Base-by-base conservation (phyloP, 2,888 invertebrate species). In the Shargacucullia verbasci region DNA sequence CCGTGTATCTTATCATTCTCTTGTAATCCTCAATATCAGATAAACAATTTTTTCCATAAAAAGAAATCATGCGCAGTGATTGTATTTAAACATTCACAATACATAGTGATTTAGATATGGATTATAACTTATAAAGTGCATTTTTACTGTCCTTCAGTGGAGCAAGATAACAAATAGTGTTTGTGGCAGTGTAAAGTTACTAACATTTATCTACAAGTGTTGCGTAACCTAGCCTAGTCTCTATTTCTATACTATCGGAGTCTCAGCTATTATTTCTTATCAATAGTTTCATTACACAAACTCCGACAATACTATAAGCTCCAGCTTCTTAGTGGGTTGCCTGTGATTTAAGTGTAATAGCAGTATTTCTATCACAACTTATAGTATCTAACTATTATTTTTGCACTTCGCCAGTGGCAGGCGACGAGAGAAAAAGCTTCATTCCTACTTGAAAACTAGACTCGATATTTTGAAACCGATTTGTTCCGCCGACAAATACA, bases 221-320 rank as follows among this genome's bases (percentile, higher is more conserved):
- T 29, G 14, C 44, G 9, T 3, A 39, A 39, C 20, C 20, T 20
- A 20, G 4, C 20, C 2, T n/a, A n/a, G 5, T 12, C 8, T n/a
- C 7, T 20, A 40, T 27, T 12, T 25, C 12, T 4, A 12, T 12
- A 45, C 33, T 59, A 65, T 65, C 66, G 39, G 15, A 38, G 34
- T 58, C 50, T 65, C 15, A 53, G 33, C 37, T 65, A 66, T 45
- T 59, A 59, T 14, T 45, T 11, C 20, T 53, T 47, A 38, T 57
- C 37, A 44, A 44, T 29, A 62, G 13, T 20, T 20, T 20, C 20
- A 44, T 44, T 48, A 44, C 35, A 33, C 59, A 44, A 59, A 44
- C 31, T 43, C n/a, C n/a, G n/a, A n/a, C n/a, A 52, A 59, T 65
- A 40, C 35, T 13, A 37, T 40, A 33, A 13, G 25, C 8, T 12